Conservation (phyloP, 2,797 vertebrate species). For the Sebastes hubbsi region DNA sequence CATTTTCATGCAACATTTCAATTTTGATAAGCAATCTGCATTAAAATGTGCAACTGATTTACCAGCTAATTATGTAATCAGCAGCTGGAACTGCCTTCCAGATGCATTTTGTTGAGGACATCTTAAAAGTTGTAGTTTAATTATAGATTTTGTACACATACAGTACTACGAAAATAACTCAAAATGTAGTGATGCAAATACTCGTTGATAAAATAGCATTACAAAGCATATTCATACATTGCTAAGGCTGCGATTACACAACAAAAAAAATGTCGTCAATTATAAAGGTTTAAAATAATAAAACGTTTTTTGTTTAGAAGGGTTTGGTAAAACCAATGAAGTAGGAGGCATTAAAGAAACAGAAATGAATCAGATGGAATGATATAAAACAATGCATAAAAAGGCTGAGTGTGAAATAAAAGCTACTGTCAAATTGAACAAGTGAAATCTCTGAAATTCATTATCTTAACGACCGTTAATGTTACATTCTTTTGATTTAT, state of each 20-base stretch:
- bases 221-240: neutral
- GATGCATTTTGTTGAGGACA: neutral
- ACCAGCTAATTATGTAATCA: slow-evolving; percentile 1
- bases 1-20: neutral
- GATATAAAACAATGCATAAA: neutral
- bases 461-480: neutral
- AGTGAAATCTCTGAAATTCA: neutral
- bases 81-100: neutral
- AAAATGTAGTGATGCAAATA: neutral
- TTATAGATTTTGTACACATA: neutral
- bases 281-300: neutral
- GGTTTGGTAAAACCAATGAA: slow-evolving; percentile 1
- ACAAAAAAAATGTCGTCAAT: neutral
- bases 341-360: neutral
- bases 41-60: neutral
- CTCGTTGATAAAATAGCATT: neutral
- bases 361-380: neutral
- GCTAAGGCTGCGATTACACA: neutral
- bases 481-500: neutral
- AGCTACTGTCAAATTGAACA: neutral
- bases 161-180: neutral
- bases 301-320: neutral
- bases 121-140: neutral
- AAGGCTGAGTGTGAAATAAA: neutral
- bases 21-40: neutral